Evolutionary conservation across 2,888 invertebrate species (phyloP).

Genomic region (Onthophagus sagittarius): DNA sequence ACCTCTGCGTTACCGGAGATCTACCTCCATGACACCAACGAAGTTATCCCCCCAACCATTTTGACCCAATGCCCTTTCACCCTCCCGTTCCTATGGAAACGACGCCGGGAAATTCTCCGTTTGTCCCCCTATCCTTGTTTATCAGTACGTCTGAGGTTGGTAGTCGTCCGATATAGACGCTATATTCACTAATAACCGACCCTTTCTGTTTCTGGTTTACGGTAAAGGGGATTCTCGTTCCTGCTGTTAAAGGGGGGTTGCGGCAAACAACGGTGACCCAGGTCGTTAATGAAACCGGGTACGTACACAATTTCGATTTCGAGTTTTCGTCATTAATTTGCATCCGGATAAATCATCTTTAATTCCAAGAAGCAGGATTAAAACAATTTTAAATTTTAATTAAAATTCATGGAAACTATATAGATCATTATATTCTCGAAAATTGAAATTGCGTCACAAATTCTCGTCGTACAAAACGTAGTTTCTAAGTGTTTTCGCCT

Average conservation of each 20-base stretch:
- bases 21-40: slow-evolving; percentile 4
- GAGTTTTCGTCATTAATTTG: background rate
- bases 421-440: background rate
- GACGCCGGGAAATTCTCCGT: slow-evolving; percentile 1
- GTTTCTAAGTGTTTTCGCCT: background rate
- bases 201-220: background rate
- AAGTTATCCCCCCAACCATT: background rate
- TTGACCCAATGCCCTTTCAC: slow-evolving; percentile 2
- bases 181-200: slow-evolving; percentile 3
- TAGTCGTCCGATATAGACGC: background rate
- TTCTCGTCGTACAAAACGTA: background rate
- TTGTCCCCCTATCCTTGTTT: background rate
- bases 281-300: background rate
- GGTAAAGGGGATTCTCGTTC: background rate
- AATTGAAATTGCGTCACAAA: background rate
- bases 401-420: background rate
- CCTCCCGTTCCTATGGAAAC: slow-evolving; percentile 4
- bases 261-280: background rate
- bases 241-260: background rate
- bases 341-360: too few relatives aligned
- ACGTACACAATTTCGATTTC: background rate
- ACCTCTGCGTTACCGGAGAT: background rate
- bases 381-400: background rate
- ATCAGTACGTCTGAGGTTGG: background rate
- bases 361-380: background rate